Conservation (phyloP, 2,113 vertebrate species). For the Upupa epops region DNA sequence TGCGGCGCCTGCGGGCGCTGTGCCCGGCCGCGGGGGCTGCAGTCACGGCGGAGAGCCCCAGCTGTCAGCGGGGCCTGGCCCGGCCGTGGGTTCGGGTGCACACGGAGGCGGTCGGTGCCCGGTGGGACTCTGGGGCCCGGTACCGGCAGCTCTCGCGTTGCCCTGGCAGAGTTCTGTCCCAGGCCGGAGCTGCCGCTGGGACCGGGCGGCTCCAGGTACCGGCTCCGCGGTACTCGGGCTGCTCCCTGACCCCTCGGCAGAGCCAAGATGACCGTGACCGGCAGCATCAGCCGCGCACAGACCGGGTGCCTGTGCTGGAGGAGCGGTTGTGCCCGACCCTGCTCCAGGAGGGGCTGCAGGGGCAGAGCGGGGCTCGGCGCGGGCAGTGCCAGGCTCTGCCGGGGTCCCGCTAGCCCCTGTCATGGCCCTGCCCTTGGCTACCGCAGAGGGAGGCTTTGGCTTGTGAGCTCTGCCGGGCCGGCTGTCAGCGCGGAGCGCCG, state of each 20-base stretch:
- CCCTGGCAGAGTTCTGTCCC: not conserved
- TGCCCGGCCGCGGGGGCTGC: no score
- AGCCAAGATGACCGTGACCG: no score
- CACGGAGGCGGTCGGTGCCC: no score
- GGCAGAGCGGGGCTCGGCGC: accelerated
- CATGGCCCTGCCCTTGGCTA: not conserved
- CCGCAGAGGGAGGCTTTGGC: accelerated
- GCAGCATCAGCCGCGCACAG: no score
- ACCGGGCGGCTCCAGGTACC: not conserved
- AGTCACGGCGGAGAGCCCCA: no score
- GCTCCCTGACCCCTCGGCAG: not conserved
- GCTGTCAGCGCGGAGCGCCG: accelerated
- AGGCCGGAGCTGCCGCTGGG: no score
- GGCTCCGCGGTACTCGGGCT: not conserved
- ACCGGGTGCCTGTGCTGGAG: not conserved
- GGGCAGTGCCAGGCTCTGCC: not conserved
- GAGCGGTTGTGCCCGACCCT: not conserved
- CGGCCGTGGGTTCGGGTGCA: no score
- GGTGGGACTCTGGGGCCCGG: no score
- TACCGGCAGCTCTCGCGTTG: no score
- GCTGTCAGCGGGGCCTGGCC: no score
- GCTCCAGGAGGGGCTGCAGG: not conserved
- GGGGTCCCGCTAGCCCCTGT: accelerated
- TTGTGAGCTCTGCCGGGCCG: accelerated
- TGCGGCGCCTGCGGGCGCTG: no score